phyloP scores from a whole-genome alignment of 1,140 invertebrate species.

The Calliopsis andreniformis region DNA sequence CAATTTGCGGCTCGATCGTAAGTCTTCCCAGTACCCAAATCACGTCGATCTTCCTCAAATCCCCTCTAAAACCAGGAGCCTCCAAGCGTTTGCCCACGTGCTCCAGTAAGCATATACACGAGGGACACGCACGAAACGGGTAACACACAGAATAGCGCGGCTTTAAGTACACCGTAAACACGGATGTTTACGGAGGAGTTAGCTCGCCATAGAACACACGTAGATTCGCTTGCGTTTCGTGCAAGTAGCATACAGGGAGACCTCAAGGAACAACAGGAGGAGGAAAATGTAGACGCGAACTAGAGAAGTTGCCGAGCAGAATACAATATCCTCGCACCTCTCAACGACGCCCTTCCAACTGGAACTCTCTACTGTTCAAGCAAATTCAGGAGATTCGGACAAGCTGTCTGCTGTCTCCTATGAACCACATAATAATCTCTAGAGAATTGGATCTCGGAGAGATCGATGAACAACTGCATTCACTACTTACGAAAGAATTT shows the following conservation, averaged over 20 bases:
- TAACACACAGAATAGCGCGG: not conserved
- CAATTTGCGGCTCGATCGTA: not conserved
- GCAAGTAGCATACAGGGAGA: not conserved
- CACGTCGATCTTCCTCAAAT: not conserved
- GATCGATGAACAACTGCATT: not conserved
- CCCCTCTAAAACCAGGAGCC: not conserved
- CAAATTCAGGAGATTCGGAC: slow-evolving; percentile 38
- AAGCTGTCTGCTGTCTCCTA: slow-evolving; percentile 31
- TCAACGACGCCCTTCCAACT: slow-evolving; percentile 22
- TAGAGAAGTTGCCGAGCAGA: slow-evolving; percentile 47
- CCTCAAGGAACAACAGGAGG: not conserved
- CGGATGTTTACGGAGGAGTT: slow-evolving; percentile 1
- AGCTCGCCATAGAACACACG: not conserved
- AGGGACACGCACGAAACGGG: not conserved
- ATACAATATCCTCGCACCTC: slow-evolving; percentile 50
- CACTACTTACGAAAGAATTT: too few relatives aligned
- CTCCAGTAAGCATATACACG: not conserved
- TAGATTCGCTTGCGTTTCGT: not conserved
- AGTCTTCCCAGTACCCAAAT: not conserved
- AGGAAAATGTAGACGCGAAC: slow-evolving; percentile 3
- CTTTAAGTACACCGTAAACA: slow-evolving; percentile 26
- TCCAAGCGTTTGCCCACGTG: slow-evolving; percentile 16
- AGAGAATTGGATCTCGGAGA: slow-evolving; percentile 24
- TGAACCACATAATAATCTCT: slow-evolving; percentile 63
- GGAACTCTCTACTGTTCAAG: slow-evolving; percentile 17